These are phyloP conservation scores for Clivina fossor DNA, from an alignment of 2,888 invertebrate species.

Conservation along the genomic window DNA sequence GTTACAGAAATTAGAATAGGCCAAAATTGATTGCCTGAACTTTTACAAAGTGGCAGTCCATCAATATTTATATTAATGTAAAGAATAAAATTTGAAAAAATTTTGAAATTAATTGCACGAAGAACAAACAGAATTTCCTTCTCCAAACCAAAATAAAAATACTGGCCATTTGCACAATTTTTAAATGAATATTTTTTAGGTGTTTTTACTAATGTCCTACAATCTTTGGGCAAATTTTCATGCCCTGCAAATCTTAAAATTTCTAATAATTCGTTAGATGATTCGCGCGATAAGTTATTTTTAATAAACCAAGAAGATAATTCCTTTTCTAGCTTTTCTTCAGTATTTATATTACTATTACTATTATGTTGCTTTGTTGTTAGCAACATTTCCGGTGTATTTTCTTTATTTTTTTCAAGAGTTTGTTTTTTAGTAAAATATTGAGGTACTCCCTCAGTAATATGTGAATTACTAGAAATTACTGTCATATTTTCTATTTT, in stretches of 20 bases:
- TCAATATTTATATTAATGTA: constrained; percentile 6
- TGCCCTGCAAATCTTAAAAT: constrained; percentile 9
- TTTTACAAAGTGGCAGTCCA: neutral
- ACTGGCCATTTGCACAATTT: neutral
- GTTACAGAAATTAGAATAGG: constrained; percentile 1
- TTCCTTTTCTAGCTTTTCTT: neutral
- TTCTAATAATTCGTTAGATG: neutral
- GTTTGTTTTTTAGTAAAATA: no score
- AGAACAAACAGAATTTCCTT: neutral
- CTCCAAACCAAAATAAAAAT: constrained; percentile 3
- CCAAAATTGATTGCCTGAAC: neutral
- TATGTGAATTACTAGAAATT: no score
- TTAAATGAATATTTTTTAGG: neutral
- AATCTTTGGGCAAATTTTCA: neutral
- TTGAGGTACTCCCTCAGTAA: no score
- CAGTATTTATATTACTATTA: neutral
- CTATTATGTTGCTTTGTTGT: no score
- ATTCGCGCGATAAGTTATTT: neutral
- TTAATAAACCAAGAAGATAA: neutral
- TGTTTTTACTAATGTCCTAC: neutral
- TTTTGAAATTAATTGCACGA: neutral
- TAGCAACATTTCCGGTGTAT: no score
- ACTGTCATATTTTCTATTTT: no score
- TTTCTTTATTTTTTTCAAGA: no score
- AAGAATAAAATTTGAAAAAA: neutral